phyloP scores from a whole-genome alignment of 2,113 vertebrate species.

The Labeo catla region DNA sequence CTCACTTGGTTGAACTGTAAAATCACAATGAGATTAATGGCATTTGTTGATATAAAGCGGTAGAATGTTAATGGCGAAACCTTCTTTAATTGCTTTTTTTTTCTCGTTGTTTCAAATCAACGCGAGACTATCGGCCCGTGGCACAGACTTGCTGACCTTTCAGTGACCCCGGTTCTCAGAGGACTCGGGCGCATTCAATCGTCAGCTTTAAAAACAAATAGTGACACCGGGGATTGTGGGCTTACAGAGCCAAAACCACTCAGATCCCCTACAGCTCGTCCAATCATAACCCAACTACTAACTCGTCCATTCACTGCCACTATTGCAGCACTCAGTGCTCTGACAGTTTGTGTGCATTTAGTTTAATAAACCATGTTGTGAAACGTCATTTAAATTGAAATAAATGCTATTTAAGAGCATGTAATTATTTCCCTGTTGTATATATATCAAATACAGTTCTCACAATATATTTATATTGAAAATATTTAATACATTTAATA shows the following conservation, averaged over 20 bases:
- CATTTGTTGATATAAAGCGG: not conserved
- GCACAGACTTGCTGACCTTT: constrained; percentile 71
- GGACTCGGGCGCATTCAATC: constrained; percentile 53
- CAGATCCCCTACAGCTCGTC: not conserved
- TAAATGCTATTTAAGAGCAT: not conserved
- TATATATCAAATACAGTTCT: not conserved
- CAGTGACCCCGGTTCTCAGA: constrained; percentile 69
- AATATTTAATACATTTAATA: not conserved
- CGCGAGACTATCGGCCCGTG: not conserved
- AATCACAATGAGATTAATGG: not conserved
- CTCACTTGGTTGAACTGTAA: not conserved
- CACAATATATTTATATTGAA: too few species aligned
- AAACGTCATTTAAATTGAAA: not conserved
- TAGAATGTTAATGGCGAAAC: not conserved
- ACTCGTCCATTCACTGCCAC: not conserved
- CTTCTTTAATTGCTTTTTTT: not conserved
- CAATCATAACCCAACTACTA: not conserved
- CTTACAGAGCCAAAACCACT: constrained; percentile 12
- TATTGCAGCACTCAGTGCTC: constrained; percentile 25
- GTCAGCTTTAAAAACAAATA: constrained; percentile 65
- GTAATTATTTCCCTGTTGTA: not conserved
- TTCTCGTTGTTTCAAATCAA: not conserved
- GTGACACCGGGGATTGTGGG: constrained; percentile 56
- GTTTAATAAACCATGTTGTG: not conserved
- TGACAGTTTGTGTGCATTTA: not conserved